phyloP scores from a whole-genome alignment of 2,888 invertebrate genomes.

The Chorisops tibialis region DNA sequence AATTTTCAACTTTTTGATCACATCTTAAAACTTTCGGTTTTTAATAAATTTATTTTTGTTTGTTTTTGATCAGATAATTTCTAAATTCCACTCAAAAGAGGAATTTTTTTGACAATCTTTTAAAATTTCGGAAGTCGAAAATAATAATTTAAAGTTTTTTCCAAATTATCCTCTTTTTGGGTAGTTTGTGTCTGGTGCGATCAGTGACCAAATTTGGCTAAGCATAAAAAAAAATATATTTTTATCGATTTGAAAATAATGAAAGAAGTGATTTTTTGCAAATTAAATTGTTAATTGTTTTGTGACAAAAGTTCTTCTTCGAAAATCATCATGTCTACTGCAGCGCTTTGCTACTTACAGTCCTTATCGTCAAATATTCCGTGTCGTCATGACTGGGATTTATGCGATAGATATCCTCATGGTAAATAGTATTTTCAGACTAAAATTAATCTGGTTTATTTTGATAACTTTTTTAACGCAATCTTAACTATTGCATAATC shows the following conservation, averaged over 20 bases:
- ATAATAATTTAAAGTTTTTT: too few relatives aligned
- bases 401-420: slow-evolving; percentile 19
- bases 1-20: too few relatives aligned
- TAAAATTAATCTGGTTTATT: background rate
- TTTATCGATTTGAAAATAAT: background rate
- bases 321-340: slow-evolving; percentile 36
- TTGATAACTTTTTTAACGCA: background rate
- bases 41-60: too few relatives aligned
- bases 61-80: too few relatives aligned
- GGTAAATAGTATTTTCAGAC: background rate
- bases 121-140: too few relatives aligned
- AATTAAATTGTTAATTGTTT: background rate
- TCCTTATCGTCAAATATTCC: slow-evolving; percentile 26
- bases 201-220: too few relatives aligned
- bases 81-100: too few relatives aligned
- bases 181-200: too few relatives aligned
- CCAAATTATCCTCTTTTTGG: too few relatives aligned
- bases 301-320: background rate
- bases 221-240: too few relatives aligned
- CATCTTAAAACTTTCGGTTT: too few relatives aligned
- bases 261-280: slow-evolving; percentile 10
- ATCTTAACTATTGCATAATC: slow-evolving; percentile 9
- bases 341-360: slow-evolving; percentile 38
- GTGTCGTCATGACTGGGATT: slow-evolving; percentile 29
- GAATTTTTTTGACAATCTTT: too few relatives aligned